A percentile compares a stretch with the other conserved stretches of the same genome.
phyloP scores from a whole-genome alignment of 2,797 vertebrate species.

The Lycodopsis pacificus region DNA sequence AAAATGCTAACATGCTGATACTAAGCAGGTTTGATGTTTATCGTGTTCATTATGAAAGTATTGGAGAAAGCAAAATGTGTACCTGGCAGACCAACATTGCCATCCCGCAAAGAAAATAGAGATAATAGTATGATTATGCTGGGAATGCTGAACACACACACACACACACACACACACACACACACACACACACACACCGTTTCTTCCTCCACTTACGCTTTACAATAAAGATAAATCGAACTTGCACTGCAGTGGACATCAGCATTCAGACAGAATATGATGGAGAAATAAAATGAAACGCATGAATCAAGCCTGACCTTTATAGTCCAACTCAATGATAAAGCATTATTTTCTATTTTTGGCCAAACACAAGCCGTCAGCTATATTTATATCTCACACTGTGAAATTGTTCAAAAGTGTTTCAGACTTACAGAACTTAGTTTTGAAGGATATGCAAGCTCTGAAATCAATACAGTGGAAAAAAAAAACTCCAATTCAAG shows the following conservation, averaged over 20 bases:
- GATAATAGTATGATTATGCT: not conserved
- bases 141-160: not conserved
- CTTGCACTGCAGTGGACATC: not conserved
- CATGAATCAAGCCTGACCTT: constrained; percentile 36
- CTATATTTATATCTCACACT: constrained; percentile 23
- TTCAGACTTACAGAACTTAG: constrained; percentile 17
- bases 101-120: not conserved
- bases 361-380: constrained; percentile 7
- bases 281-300: constrained; percentile 1
- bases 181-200: no score
- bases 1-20: not conserved
- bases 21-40: not conserved
- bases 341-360: constrained; percentile 2
- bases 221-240: not conserved
- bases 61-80: not conserved
- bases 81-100: not conserved
- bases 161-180: no score
- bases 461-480: constrained; percentile 42
- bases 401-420: constrained; percentile 35
- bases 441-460: constrained; percentile 20
- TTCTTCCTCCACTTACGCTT: not conserved
- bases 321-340: constrained; percentile 21
- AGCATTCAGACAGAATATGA: not conserved
- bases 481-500: constrained; percentile 14
- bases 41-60: not conserved